Conservation (phyloP, 1,140 invertebrate species). For the Globodera ellingtonae region DNA sequence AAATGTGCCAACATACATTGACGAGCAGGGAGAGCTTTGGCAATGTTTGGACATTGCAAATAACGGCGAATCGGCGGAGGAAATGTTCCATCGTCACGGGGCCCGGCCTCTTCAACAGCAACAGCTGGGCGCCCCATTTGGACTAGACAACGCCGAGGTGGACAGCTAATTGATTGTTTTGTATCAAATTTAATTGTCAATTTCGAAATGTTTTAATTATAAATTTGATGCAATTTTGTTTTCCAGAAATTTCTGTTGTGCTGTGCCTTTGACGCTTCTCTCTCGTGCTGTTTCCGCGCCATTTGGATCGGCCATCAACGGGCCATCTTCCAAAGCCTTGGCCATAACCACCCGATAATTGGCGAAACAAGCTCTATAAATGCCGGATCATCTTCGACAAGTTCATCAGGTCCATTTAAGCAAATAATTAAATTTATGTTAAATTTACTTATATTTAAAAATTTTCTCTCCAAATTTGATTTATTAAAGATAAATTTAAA, state of each 20-base stretch:
- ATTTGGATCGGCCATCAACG: neutral
- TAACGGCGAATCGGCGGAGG: neutral
- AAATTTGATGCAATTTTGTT: too few relatives aligned
- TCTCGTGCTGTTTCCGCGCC: neutral
- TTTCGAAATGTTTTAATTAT: too few relatives aligned
- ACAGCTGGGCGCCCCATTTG: neutral
- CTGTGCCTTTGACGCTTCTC: neutral
- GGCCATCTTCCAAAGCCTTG: neutral
- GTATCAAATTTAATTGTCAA: too few relatives aligned
- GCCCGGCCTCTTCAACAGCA: neutral
- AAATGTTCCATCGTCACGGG: neutral
- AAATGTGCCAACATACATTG: neutral
- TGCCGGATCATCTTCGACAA: neutral
- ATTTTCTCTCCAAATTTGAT: neutral
- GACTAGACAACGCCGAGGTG: neutral
- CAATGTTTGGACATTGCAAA: neutral
- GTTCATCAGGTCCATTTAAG: neutral
- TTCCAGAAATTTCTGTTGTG: neutral
- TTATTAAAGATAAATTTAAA: too few relatives aligned
- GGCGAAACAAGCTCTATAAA: neutral
- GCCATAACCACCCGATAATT: neutral
- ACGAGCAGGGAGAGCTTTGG: neutral
- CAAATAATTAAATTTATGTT: neutral
- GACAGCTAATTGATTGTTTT: too few relatives aligned
- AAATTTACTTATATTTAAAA: neutral